A percentile compares a stretch with the other conserved stretches of the same genome.
These are phyloP conservation scores for Andrena hattorfiana DNA, from an alignment of 2,888 invertebrate species.

Conservation along the genomic window DNA sequence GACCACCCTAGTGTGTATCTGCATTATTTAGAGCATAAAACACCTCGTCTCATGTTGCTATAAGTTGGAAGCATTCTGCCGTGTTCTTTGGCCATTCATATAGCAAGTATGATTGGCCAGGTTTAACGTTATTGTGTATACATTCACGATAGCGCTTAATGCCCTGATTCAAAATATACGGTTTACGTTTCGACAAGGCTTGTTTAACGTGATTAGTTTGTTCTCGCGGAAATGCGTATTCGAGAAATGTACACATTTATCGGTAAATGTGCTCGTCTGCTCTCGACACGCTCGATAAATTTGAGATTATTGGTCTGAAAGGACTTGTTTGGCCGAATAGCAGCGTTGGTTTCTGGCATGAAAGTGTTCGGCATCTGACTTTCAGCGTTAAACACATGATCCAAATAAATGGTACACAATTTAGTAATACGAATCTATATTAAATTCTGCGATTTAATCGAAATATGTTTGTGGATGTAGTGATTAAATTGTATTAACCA, in stretches of 20 bases:
- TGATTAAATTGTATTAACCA: no score
- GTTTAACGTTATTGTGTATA: background rate
- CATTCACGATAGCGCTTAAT: background rate
- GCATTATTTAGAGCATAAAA: no score
- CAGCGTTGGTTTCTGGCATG: constrained; percentile 1
- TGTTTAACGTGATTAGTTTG: constrained; percentile 40
- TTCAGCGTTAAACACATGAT: no score
- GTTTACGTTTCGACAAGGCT: constrained; percentile 17
- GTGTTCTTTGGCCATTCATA: background rate
- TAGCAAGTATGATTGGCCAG: background rate
- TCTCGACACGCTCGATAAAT: constrained; percentile 36
- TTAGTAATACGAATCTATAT: no score
- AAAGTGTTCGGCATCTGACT: background rate
- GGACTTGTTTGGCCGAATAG: constrained; percentile 26
- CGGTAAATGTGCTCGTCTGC: background rate
- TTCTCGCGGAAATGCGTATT: constrained; percentile 14
- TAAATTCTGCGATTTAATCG: no score
- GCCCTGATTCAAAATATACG: constrained; percentile 15
- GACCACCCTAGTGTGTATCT: no score
- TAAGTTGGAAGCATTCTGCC: background rate
- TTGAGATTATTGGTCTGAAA: constrained; percentile 39
- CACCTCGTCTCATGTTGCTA: background rate
- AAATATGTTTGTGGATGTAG: no score
- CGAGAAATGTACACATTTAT: constrained; percentile 33
- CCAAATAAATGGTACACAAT: no score